Evolutionary conservation across 2,888 invertebrate species (phyloP), one percentile per base, ranked within the genome.

Genomic region (Tinea trinotella): DNA sequence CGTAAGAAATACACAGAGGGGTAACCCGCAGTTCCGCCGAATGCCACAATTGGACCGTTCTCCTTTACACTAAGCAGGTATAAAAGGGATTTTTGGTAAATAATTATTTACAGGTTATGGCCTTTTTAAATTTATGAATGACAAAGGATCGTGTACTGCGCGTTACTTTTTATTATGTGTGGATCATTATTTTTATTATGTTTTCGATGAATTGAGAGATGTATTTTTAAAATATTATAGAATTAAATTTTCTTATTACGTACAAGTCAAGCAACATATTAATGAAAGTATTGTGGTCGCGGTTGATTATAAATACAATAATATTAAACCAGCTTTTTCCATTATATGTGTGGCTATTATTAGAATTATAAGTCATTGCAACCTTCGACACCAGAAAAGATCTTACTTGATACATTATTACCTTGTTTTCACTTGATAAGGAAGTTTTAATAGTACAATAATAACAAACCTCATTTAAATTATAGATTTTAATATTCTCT

Each of bases 371-470:
- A 13, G 40, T 40, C 40, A 40, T 13, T 13, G 40, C 15, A 40
- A 15, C 40, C 40, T 40, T 40, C 40, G 40, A 40, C 30, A 30
- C 7, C 30, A 30, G 30, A 30, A 30, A 30, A 7, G n/a, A 30
- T 30, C 30, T 30, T 30, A 30, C 30, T 30, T 30, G 3, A 30
- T 22, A 22, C 10, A 35, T n/a, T 35, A 35, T 35, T 35, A 12
- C n/a, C 40, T 40, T 40, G 13, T 40, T n/a, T 15, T 40, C 15
- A 40, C 40, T 40, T 40, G 40, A 40, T 40, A 40, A 40, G 13
- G 40, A 40, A 40, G 40, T 13, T 30, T 30, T 30, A 30, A 30
- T 4, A 10, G n/a, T 7, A 30, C 30, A 30, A 30, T 30, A 30
- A 30, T 4, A 2, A 30, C 30, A 30, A 30, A n/a, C n/a, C 30